A percentile compares a stretch with the other conserved stretches of the same genome.
phyloP scores from a whole-genome alignment of 2,888 invertebrate genomes.

The Caenorhabditis sp. region DNA sequence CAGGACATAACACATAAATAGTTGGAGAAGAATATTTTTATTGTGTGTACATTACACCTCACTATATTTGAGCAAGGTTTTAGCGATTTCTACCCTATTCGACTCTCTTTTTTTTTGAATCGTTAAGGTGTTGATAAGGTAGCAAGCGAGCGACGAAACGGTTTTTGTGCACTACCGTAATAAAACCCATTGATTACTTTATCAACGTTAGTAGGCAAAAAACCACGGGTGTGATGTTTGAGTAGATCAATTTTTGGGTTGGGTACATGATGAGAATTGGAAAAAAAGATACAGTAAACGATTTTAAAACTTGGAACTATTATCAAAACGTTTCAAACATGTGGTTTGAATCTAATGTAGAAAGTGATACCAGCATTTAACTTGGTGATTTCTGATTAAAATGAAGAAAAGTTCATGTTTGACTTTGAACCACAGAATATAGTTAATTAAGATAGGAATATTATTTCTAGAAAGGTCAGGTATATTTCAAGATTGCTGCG shows the following conservation, averaged over 20 bases:
- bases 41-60: conserved; percentile 35
- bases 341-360: too few species aligned
- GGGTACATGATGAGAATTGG: neutral
- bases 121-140: neutral
- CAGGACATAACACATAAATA: neutral
- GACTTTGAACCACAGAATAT: too few species aligned
- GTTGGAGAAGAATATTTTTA: conserved; percentile 27
- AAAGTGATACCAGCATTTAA: too few species aligned
- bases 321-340: too few species aligned
- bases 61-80: conserved; percentile 40
- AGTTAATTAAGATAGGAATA: too few species aligned
- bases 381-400: too few species aligned
- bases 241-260: neutral
- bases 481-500: too few species aligned
- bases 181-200: conserved; percentile 2
- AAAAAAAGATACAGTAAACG: neutral
- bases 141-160: neutral
- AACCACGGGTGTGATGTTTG: neutral
- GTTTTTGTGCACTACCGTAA: neutral
- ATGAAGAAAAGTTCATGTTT: too few species aligned
- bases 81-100: conserved; percentile 3
- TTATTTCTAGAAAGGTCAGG: too few species aligned
- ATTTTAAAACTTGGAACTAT: too few species aligned
- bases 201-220: neutral
- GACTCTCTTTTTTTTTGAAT: neutral